Evolutionary conservation across 2,888 invertebrate species (phyloP), one percentile per base, ranked within the genome.

Genomic region (Kuschelorhynchus macadamiae): DNA sequence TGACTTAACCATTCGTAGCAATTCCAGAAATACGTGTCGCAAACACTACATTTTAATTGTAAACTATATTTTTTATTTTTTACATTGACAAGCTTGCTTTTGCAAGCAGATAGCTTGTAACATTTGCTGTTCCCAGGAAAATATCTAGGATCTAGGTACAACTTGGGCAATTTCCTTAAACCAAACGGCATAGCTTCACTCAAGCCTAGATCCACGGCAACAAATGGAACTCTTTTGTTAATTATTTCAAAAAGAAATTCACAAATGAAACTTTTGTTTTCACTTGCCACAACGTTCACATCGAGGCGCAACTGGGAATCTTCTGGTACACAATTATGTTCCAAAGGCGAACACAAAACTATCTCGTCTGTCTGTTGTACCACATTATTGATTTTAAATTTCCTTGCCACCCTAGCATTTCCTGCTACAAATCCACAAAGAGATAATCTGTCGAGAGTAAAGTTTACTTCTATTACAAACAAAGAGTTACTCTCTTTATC

Each of bases 1-100:
- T 12, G 3, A 8, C 2, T 1, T 2, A 25, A 3, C 49, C 49
- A 49, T 0, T 49, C 3, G 1, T 12, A 49, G 1, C 5, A 12
- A 32, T 49, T 32, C 49, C 49, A 49, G 30, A 49, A 49, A 16
- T 32, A 49, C 9, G 16, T 49, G 1, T 25, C 12, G 17, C 49
- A 49, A 16, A n/a, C 8, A 9, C 32, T 16, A 30, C 49, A 49
- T 30, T 49, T 49, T 9, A 49, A 16, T 12, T 49, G 7, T 14
- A 30, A 16, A 12, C 11, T 4, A 16, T 30, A 30, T 16, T 44
- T 44, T 8, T 12, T 49, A 12, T 49, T 30, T 30, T 8, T 14
- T 14, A 11, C 14, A 32, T 30, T 49, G 1, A 49, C 30, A 7
- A 49, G 49, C 9, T 49, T 49, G n/a, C 21, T 30, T 49, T 49